Conservation (phyloP, 2,888 invertebrate species). For the Xanthorhoe spadicearia region DNA sequence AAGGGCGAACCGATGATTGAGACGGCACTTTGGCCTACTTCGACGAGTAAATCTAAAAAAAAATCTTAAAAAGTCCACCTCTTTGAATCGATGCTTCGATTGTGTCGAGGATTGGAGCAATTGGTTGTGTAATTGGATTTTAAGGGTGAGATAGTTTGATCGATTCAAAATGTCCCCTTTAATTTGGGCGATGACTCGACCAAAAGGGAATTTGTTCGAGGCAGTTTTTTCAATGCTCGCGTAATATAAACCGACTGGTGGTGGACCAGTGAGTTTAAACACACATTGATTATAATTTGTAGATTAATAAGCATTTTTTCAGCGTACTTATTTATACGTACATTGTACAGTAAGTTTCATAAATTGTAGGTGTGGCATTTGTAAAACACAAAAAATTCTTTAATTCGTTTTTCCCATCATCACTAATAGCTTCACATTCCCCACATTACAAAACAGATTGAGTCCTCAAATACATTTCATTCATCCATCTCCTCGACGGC, state of each 20-base stretch:
- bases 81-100: constrained; percentile 29
- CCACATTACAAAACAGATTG: constrained; percentile 42
- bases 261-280: neutral
- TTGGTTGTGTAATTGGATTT: constrained; percentile 37
- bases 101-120: constrained; percentile 32
- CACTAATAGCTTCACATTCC: constrained; percentile 33
- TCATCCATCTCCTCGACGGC: constrained; percentile 41
- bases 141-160: constrained; percentile 31
- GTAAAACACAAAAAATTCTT: constrained; percentile 16
- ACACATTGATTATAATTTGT: neutral
- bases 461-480: constrained; percentile 41
- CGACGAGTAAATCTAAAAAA: constrained; percentile 37
- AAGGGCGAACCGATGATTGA: constrained; percentile 64
- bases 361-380: neutral
- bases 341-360: neutral
- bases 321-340: too few species aligned
- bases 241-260: neutral
- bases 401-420: constrained; percentile 23
- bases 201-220: neutral
- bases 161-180: constrained; percentile 8
- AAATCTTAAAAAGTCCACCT: constrained; percentile 29
- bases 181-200: constrained; percentile 8
- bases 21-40: constrained; percentile 56
- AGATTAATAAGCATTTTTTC: neutral
- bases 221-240: neutral